Evolutionary conservation across 2,797 vertebrate genomes (phyloP).

Genomic region (Cryptoblepharus egeriae): DNA sequence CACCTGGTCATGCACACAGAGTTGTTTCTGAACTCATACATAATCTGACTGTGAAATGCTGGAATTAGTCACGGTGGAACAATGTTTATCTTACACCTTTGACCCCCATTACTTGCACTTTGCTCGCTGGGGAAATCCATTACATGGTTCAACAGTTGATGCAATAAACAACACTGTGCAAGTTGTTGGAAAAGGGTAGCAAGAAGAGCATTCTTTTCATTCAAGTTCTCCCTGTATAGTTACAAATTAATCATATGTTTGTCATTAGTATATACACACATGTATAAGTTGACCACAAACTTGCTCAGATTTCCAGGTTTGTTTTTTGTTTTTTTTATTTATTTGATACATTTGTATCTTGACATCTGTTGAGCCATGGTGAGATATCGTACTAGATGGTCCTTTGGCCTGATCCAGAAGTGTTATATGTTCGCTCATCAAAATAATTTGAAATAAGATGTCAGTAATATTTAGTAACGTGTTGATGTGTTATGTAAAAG

Average conservation of each 20-base stretch:
- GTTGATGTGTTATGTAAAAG: neutral
- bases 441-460: neutral
- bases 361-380: too few species aligned
- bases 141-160: conserved; percentile 9
- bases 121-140: conserved; percentile 6
- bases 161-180: neutral
- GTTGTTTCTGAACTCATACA: neutral
- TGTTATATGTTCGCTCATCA: neutral
- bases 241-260: too few species aligned
- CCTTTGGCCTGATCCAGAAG: neutral
- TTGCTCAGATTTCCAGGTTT: too few species aligned
- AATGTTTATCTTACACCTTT: conserved; percentile 23
- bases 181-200: too few species aligned
- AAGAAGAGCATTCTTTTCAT: too few species aligned
- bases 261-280: too few species aligned
- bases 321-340: too few species aligned
- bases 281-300: too few species aligned
- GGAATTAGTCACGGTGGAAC: neutral
- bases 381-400: too few species aligned
- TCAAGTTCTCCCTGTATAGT: too few species aligned
- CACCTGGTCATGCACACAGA: too few species aligned
- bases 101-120: conserved; percentile 17
- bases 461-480: neutral
- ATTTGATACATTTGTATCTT: too few species aligned
- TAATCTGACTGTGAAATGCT: neutral